Evolutionary conservation across 2,113 vertebrate species (phyloP).

Genomic region (Melanostigma gelatinosum): DNA sequence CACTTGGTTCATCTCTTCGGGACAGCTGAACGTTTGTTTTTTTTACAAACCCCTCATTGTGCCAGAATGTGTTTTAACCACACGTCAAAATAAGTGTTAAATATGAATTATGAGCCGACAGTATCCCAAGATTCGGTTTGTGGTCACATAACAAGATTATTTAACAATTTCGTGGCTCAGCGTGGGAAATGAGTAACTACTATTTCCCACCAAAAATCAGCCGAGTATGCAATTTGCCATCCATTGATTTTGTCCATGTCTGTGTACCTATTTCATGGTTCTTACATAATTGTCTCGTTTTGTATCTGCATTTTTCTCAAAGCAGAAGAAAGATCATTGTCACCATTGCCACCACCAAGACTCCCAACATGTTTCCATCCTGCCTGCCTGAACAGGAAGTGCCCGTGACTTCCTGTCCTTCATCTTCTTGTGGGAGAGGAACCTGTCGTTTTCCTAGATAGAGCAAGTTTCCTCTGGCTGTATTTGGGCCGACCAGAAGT

Average conservation of each 20-base stretch:
- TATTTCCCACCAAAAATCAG: neutral
- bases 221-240: slow-evolving; percentile 14
- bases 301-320: slow-evolving; percentile 8
- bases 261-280: slow-evolving; percentile 17
- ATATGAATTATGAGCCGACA: slow-evolving; percentile 23
- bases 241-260: slow-evolving; percentile 44
- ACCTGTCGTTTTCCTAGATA: slow-evolving; percentile 59
- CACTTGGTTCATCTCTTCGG: slow-evolving; percentile 15
- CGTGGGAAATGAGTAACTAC: slow-evolving; percentile 5
- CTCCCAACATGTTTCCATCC: slow-evolving; percentile 46
- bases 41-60: neutral
- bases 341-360: neutral
- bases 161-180: slow-evolving; percentile 19
- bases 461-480: slow-evolving; percentile 65
- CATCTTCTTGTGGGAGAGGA: slow-evolving; percentile 52
- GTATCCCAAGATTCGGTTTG: slow-evolving; percentile 14
- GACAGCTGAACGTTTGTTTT: neutral
- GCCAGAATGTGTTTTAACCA: slow-evolving; percentile 15
- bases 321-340: slow-evolving; percentile 1
- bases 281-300: slow-evolving; percentile 37
- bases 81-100: slow-evolving; percentile 47
- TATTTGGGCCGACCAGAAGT: slow-evolving; percentile 38
- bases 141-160: slow-evolving; percentile 15
- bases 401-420: slow-evolving; percentile 65
- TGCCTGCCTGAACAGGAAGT: slow-evolving; percentile 68